Percentiles rank a stretch among this genome's conserved stretches.
phyloP scores from a whole-genome alignment of 1,140 invertebrate species.

The Papilio aristodemus region DNA sequence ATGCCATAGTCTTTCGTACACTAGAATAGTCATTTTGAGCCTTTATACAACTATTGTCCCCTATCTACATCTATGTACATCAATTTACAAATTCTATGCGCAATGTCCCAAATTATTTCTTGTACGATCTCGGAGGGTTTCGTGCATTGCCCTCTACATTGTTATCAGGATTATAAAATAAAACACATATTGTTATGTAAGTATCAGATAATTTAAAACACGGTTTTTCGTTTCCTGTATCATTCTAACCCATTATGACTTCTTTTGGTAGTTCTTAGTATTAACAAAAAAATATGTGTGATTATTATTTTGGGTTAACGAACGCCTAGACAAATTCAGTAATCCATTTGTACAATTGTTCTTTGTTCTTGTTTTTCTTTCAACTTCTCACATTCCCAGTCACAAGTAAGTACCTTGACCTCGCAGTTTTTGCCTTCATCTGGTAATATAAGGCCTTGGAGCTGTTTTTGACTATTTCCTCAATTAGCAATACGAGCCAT shows the following conservation, averaged over 20 bases:
- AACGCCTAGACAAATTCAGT: constrained; percentile 32
- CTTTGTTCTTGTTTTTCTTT: constrained; percentile 60
- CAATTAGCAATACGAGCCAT: constrained; percentile 57
- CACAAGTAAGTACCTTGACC: constrained; percentile 68
- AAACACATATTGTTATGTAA: no score
- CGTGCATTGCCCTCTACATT: no score
- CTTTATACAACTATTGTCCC: no score
- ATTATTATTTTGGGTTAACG: constrained; percentile 8
- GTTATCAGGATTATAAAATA: no score
- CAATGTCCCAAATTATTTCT: no score
- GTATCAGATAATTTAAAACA: constrained; percentile 10
- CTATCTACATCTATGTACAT: no score
- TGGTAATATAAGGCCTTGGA: constrained; percentile 63
- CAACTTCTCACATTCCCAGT: constrained; percentile 53
- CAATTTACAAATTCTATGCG: no score
- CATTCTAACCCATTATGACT: background rate
- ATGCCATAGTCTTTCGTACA: no score
- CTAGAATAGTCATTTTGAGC: no score
- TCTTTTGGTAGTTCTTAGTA: background rate
- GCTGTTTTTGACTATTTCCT: constrained; percentile 65
- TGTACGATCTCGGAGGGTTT: no score
- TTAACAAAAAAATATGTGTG: background rate
- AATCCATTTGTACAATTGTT: constrained; percentile 44
- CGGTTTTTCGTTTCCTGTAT: background rate
- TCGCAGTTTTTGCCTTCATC: constrained; percentile 64